These are phyloP conservation scores for Nomada goodeniana DNA, from an alignment of 2,888 invertebrate genomes.

Conservation along the genomic window DNA sequence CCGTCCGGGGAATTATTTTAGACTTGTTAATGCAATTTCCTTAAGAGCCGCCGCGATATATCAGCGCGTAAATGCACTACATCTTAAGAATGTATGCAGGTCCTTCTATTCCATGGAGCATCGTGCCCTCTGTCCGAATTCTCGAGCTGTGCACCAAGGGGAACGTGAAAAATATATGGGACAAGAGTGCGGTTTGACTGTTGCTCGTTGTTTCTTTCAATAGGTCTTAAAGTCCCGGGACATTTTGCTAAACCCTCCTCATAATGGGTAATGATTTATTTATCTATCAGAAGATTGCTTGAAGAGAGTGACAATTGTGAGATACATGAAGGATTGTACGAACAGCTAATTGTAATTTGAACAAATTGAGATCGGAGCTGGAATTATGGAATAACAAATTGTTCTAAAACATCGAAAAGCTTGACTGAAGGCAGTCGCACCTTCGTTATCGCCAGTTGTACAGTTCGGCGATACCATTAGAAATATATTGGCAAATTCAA, in stretches of 20 bases:
- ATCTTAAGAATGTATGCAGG: conserved; percentile 41
- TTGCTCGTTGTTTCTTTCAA: neutral
- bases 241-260: neutral
- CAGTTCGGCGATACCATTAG: too few species aligned
- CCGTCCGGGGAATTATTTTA: conserved; percentile 69
- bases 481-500: too few species aligned
- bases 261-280: neutral
- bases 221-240: neutral
- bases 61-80: conserved; percentile 47
- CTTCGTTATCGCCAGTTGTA: too few species aligned
- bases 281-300: neutral
- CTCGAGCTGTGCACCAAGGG: too few species aligned
- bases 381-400: too few species aligned
- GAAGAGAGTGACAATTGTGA: neutral
- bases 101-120: conserved; percentile 51
- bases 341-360: too few species aligned
- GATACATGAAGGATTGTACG: too few species aligned
- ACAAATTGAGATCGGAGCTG: too few species aligned
- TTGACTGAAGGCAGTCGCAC: too few species aligned
- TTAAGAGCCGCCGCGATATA: conserved; percentile 64
- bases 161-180: conserved; percentile 1
- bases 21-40: conserved; percentile 75
- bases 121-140: conserved; percentile 27
- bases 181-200: conserved; percentile 1
- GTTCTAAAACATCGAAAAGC: too few species aligned